Evolutionary conservation across 2,797 vertebrate species (phyloP).

Genomic region (Hylomyscus alleni): DNA sequence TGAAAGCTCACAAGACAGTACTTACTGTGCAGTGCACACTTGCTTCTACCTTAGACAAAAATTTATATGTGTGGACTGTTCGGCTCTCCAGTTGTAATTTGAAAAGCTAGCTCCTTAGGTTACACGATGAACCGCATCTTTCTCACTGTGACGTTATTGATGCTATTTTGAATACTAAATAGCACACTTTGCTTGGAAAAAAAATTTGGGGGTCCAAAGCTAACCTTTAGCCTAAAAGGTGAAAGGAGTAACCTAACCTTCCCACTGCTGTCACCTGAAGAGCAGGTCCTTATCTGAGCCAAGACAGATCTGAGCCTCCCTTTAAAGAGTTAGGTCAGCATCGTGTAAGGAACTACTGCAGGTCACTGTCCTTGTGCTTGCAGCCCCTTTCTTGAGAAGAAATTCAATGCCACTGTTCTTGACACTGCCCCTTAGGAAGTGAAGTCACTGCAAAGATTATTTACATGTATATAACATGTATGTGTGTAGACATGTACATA

Average conservation of each 20-base stretch:
- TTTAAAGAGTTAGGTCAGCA: background rate
- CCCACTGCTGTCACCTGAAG: constrained; percentile 48
- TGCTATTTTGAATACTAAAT: constrained; percentile 57
- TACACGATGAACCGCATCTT: background rate
- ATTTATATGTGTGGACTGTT: background rate
- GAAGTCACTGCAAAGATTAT: constrained; percentile 34
- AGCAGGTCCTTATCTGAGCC: background rate
- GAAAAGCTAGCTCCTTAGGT: background rate
- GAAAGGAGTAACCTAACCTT: background rate
- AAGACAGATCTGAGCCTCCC: background rate
- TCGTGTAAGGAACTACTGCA: constrained; percentile 11
- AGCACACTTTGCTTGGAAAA: constrained; percentile 53
- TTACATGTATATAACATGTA: background rate
- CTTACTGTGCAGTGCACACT: background rate
- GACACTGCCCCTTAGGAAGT: constrained; percentile 58
- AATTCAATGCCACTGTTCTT: background rate
- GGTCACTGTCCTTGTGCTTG: constrained; percentile 20
- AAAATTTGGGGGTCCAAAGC: background rate
- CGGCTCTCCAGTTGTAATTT: constrained; percentile 45
- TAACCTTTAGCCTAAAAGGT: constrained; percentile 39
- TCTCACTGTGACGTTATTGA: background rate
- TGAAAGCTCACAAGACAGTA: background rate
- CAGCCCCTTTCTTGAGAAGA: background rate
- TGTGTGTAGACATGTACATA: background rate
- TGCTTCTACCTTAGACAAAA: background rate